These are phyloP conservation scores for Saguinus midas DNA, from an alignment of 2,113 vertebrate genomes.

Conservation along the genomic window DNA sequence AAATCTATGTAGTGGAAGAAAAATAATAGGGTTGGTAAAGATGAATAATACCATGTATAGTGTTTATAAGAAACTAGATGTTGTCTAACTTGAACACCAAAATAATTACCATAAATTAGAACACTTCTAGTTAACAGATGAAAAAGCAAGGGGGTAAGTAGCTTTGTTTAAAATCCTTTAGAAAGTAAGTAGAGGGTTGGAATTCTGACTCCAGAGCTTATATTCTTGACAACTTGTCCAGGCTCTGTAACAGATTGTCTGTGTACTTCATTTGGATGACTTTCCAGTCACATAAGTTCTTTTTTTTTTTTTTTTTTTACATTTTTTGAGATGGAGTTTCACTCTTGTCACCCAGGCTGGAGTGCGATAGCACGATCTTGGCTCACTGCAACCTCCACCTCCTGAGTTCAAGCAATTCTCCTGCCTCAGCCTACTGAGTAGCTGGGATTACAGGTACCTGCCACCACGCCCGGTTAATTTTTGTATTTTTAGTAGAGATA, in stretches of 20 bases:
- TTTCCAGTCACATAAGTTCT: not conserved
- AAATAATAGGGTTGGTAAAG: slow-evolving; percentile 18
- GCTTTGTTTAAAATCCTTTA: not conserved
- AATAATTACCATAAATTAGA: slow-evolving; percentile 30
- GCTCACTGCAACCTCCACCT: too few relatives aligned
- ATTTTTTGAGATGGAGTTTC: too few relatives aligned
- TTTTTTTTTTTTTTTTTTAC: too few relatives aligned
- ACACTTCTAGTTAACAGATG: not conserved
- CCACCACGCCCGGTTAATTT: too few relatives aligned
- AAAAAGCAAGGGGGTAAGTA: not conserved
- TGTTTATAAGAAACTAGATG: slow-evolving; percentile 27
- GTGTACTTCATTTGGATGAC: not conserved
- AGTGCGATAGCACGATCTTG: too few relatives aligned
- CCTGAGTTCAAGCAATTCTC: too few relatives aligned
- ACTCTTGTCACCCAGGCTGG: too few relatives aligned
- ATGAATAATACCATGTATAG: slow-evolving; percentile 3
- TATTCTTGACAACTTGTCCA: not conserved
- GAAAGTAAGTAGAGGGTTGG: not conserved
- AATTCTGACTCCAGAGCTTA: not conserved
- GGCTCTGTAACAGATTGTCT: not conserved
- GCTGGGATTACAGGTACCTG: too few relatives aligned
- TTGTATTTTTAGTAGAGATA: too few relatives aligned
- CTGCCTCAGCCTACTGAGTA: too few relatives aligned
- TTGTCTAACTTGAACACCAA: slow-evolving; percentile 27
- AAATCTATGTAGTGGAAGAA: slow-evolving; percentile 17